These are phyloP conservation scores for Hemitrygon akajei DNA, from an alignment of 2,797 vertebrate species.

Conservation along the genomic window DNA sequence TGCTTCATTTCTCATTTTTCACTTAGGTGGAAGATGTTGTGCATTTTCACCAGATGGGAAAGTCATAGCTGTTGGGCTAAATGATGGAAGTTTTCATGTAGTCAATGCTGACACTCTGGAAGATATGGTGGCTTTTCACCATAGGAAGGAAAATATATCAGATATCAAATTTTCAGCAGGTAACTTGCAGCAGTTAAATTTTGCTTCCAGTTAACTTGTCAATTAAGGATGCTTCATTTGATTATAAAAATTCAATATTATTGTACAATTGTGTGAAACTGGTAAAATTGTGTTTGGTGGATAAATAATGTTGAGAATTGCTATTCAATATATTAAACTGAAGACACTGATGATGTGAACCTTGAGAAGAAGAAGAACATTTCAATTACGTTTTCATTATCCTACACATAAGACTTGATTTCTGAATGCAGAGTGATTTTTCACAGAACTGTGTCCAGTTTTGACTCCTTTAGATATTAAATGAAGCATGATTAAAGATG, in stretches of 20 bases:
- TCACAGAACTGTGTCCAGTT: too few relatives aligned
- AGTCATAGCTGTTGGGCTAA: conserved; percentile 84
- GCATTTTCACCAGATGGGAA: conserved; percentile 95
- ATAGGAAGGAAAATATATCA: conserved; percentile 89
- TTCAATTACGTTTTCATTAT: too few relatives aligned
- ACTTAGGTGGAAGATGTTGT: conserved; percentile 83
- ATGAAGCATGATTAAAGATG: background rate
- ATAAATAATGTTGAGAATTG: conserved; percentile 28
- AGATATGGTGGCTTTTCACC: conserved; percentile 96
- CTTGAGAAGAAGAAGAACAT: background rate
- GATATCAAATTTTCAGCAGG: conserved; percentile 93
- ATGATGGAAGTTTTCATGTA: conserved; percentile 91
- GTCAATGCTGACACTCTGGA: conserved; percentile 93
- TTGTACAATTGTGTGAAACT: background rate
- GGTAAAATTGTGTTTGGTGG: background rate
- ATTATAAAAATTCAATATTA: background rate
- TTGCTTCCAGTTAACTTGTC: background rate
- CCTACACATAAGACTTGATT: too few relatives aligned
- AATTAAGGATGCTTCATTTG: background rate
- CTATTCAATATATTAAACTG: background rate
- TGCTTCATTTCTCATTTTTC: background rate
- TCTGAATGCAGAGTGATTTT: too few relatives aligned
- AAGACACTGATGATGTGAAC: background rate
- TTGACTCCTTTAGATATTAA: too few relatives aligned
- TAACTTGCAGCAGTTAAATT: conserved; percentile 43